phyloP scores from a whole-genome alignment of 2,113 vertebrate genomes.

The Phainopepla nitens region DNA sequence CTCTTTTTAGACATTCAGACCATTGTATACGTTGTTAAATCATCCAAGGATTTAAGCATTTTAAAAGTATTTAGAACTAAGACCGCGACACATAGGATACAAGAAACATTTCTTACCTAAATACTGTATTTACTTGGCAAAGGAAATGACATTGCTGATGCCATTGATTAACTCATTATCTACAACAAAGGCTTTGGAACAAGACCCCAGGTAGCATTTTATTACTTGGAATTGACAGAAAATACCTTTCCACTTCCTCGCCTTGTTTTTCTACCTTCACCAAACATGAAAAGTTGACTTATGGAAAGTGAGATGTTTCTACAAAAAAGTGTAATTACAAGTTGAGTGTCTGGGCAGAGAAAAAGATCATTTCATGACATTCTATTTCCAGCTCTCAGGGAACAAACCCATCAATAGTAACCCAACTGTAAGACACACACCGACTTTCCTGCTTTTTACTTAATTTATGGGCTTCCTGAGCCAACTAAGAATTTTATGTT shows the following conservation, averaged over 20 bases:
- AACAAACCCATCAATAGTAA: neutral
- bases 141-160: neutral
- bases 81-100: neutral
- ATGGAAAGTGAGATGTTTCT: neutral
- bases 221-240: neutral
- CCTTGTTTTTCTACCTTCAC: neutral
- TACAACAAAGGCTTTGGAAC: neutral
- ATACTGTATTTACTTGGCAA: neutral
- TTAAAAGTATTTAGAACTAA: neutral
- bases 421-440: neutral
- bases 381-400: neutral
- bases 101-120: neutral
- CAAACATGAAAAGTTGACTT: neutral
- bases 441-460: neutral
- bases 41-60: neutral
- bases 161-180: neutral
- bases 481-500: neutral
- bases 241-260: neutral
- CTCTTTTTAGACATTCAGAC: slow-evolving; percentile 25
- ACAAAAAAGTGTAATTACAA: neutral
- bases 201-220: neutral
- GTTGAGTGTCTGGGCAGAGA: neutral
- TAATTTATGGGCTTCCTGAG: slow-evolving; percentile 10
- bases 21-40: slow-evolving; percentile 21
- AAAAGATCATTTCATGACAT: neutral